These are phyloP conservation scores for Todiramphus chloris DNA, from an alignment of 2,113 vertebrate species.

Conservation along the genomic window DNA sequence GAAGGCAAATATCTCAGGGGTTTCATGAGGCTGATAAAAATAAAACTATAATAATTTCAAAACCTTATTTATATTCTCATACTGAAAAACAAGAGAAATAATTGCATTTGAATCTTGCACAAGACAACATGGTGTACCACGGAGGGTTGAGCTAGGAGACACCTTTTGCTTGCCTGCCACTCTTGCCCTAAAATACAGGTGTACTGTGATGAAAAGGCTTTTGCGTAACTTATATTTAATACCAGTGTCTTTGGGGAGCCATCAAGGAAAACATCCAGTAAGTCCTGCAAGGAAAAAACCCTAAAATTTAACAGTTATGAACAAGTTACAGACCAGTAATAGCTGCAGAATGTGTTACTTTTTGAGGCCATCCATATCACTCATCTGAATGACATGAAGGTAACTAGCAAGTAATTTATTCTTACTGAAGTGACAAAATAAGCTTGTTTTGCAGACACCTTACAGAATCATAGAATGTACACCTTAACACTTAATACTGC, in stretches of 20 bases:
- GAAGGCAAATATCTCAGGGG: not conserved
- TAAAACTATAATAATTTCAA: not conserved
- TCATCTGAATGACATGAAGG: not conserved
- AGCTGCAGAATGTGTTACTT: not conserved
- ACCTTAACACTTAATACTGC: not conserved
- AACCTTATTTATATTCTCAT: not conserved
- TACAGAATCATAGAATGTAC: no score
- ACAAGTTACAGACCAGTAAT: not conserved
- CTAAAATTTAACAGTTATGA: not conserved
- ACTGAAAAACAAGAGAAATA: not conserved
- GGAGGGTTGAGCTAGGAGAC: not conserved
- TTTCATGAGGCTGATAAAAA: not conserved
- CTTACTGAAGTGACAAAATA: not conserved
- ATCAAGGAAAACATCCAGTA: not conserved
- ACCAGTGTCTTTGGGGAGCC: not conserved
- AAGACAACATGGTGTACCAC: not conserved
- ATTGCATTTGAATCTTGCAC: not conserved
- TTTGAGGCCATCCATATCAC: not conserved
- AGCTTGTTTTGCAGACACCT: not conserved
- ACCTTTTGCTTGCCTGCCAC: not conserved
- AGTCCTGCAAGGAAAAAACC: not conserved
- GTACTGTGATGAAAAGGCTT: not conserved
- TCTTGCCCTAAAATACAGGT: not conserved
- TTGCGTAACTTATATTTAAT: not conserved
- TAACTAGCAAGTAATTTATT: conserved; percentile 30